These are phyloP conservation scores for Semotilus atromaculatus DNA, from an alignment of 2,797 vertebrate genomes.

Conservation along the genomic window DNA sequence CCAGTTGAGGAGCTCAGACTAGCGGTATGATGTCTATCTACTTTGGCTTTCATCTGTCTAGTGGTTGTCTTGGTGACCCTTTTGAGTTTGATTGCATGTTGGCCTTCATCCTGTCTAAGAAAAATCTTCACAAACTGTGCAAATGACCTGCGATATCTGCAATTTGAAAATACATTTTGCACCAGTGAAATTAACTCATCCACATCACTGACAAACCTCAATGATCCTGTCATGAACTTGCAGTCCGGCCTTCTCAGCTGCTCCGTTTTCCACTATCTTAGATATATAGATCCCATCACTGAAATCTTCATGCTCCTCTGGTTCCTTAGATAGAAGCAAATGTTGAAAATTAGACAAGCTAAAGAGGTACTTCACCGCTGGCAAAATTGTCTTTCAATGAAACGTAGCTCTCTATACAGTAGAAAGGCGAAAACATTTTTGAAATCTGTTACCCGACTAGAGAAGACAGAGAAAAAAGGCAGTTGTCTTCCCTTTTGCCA, in stretches of 20 bases:
- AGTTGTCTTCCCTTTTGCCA: neutral
- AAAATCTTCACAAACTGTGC: slow-evolving; percentile 1
- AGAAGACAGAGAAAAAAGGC: neutral
- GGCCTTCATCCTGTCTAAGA: neutral
- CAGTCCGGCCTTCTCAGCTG: slow-evolving; percentile 92
- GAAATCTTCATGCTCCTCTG: slow-evolving; percentile 85
- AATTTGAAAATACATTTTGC: neutral
- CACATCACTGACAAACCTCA: slow-evolving; percentile 80
- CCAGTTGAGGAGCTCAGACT: slow-evolving; percentile 34
- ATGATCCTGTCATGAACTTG: slow-evolving; percentile 93
- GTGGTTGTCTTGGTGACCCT: slow-evolving; percentile 20
- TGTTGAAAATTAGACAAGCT: neutral
- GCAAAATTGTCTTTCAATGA: neutral
- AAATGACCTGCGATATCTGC: neutral
- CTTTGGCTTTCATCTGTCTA: slow-evolving; percentile 25
- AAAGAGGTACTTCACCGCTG: neutral
- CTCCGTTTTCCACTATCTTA: slow-evolving; percentile 90
- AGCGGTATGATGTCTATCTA: slow-evolving; percentile 36
- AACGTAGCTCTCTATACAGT: neutral
- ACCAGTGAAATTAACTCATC: neutral
- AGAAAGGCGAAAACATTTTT: neutral
- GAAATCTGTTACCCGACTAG: neutral
- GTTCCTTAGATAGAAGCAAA: slow-evolving; percentile 72
- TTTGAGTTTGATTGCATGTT: slow-evolving; percentile 13
- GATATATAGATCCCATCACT: slow-evolving; percentile 96